Evolutionary conservation across 2,797 vertebrate species (phyloP), one percentile per base, ranked within the genome.

Genomic region (Champsocephalus esox): DNA sequence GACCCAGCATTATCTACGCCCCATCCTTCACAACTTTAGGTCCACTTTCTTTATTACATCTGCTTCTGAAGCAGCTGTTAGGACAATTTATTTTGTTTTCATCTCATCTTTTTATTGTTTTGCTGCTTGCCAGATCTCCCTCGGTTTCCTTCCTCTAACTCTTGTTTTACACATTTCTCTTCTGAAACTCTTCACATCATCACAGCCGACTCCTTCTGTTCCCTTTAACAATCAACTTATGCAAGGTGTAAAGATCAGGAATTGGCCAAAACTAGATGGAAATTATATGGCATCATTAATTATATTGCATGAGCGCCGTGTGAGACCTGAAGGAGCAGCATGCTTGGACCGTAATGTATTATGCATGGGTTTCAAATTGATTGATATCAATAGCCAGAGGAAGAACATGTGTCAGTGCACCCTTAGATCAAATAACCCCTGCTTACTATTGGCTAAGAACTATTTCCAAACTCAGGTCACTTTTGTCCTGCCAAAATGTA

Each of bases 11-110:
- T 28, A 28, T 28, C 4, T 28, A 28, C 28, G 5, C 28, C 45
- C 50, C 73, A 73, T 71, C 49, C 71, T 65, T 88, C 72, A 77
- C 66, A 75, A 75, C 67, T 78, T 75, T 11, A 56, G 65, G 76
- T 41, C 64, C 82, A 80, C 74, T 70, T 79, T 71, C 66, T 74
- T 46, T 28, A 8, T 60, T 66, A 2, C 54, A 62, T 58, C 71
- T 70, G 41, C 63, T 75, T 66, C 62, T 61, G 17, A 67, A 72
- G 60, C 28, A 66, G 67, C 68, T 73, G 54, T 69, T 49, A 44
- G 72, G 44, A 51, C 63, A 74, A 77, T 9, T 64, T 12, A 70
- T 79, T 55, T 32, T 38, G 67, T 68, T 82, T 69, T 75, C 46
- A 41, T 51, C 32, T 59, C 41, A 46, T 19, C 38, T 76, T 70